Evolutionary conservation across 2,113 vertebrate genomes (phyloP), one percentile per base, ranked within the genome.

Genomic region (Mormyrus lacerda): DNA sequence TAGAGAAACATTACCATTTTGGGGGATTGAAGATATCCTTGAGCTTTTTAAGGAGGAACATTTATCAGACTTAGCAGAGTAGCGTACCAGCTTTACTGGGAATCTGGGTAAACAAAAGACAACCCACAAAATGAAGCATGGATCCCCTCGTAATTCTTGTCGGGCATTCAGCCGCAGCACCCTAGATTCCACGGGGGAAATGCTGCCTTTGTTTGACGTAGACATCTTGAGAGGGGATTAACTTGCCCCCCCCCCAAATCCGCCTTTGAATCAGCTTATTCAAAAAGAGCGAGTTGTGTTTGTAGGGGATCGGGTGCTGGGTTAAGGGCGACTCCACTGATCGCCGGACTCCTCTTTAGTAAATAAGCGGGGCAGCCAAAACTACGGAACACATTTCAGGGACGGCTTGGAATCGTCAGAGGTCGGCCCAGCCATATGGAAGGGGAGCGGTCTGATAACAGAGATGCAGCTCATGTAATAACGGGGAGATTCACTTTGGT

Each of bases 361-460:
- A 92, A 92, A 4, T 93, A 31, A 88, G 88, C 91, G 17, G 91
- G 88, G 87, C 93, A 91, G 91, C 89, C 92, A 88, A 91, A 90
- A 91, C 90, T 88, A 91, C 89, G 91, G 91, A 91, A 96, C 91
- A 93, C 93, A 94, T 94, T 92, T 91, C 87, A 90, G 91, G 90
- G 85, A 93, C 89, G 92, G 90, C 90, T 91, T 92, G 91, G 93
- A 61, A 93, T 93, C 89, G 91, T 95, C 95, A 94, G 45, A 88
- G 92, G 93, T 94, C 92, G 61, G 42, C 83, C 24, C 90, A 92
- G 91, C 90, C 92, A 93, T 94, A 92, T 88, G 91, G 92, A 90
- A 92, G 93, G 94, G 91, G 88, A 65, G 88, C 90, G 91, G 76
- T 91, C 88, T 91, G 92, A 94, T 94, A 95, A 94, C 91, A 94